Percentiles rank a stretch among this genome's conserved stretches.
phyloP scores from a whole-genome alignment of 2,797 vertebrate species.

The Apogon hyalosoma region DNA sequence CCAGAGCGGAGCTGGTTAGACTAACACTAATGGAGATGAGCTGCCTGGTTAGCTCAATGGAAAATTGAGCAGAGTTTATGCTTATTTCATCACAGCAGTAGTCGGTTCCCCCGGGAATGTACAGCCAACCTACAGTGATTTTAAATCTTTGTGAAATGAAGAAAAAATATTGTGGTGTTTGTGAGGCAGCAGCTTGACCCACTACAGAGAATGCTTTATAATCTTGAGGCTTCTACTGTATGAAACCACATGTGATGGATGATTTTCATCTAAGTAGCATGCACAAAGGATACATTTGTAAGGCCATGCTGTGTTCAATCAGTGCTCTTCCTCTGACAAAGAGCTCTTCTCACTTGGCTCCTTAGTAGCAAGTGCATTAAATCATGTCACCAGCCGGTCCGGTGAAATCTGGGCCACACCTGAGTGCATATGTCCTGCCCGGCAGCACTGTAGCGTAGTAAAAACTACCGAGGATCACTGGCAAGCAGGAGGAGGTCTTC shows the following conservation, averaged over 20 bases:
- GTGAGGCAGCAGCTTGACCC: conserved; percentile 25
- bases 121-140: conserved; percentile 63
- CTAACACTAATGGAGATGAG: conserved; percentile 80
- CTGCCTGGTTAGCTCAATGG: conserved; percentile 80
- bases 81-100: conserved; percentile 77
- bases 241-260: conserved; percentile 57
- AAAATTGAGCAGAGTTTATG: conserved; percentile 77
- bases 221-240: conserved; percentile 39
- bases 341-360: conserved; percentile 68
- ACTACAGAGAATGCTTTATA: conserved; percentile 46
- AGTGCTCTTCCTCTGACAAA: conserved; percentile 57
- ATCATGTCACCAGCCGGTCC: conserved; percentile 74
- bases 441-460: conserved; percentile 69
- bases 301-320: conserved; percentile 62
- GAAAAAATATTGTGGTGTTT: conserved; percentile 29
- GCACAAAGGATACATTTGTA: conserved; percentile 62
- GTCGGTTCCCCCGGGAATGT: conserved; percentile 52
- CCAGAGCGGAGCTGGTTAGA: conserved; percentile 75
- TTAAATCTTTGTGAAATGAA: conserved; percentile 59
- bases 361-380: conserved; percentile 75
- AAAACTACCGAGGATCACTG: conserved; percentile 75
- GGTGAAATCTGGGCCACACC: conserved; percentile 80
- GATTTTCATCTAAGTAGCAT: conserved; percentile 53
- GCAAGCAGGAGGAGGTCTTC: conserved; percentile 75
- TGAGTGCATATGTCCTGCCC: conserved; percentile 72